Evolutionary conservation across 2,888 invertebrate genomes (phyloP).

Genomic region (Cryptus viduatorius): DNA sequence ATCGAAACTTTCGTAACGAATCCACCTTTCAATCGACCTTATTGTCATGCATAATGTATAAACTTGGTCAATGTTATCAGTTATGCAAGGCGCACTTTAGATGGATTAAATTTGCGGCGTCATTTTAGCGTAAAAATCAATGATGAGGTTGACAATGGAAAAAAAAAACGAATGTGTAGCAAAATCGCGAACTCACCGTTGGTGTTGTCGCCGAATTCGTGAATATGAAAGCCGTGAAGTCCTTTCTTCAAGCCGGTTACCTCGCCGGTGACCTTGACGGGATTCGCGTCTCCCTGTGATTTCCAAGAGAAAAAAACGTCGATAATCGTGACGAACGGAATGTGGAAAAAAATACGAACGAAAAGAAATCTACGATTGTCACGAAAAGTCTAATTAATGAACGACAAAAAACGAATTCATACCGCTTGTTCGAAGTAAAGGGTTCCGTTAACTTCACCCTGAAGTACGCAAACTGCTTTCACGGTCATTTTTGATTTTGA

Average conservation of each 20-base stretch:
- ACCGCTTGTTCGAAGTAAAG: conserved; percentile 93
- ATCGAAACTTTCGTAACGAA: neutral
- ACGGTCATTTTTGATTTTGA: conserved; percentile 83
- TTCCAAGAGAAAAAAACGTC: neutral
- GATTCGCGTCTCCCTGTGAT: conserved; percentile 87
- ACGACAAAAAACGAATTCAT: conserved; percentile 73
- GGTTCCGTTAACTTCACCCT: conserved; percentile 94
- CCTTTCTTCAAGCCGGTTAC: conserved; percentile 92
- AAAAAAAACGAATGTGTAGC: neutral
- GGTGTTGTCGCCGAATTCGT: conserved; percentile 98
- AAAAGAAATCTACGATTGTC: neutral
- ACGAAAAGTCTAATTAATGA: conserved; percentile 13
- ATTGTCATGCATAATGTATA: conserved; percentile 1
- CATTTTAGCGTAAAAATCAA: conserved; percentile 14
- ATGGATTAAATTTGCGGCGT: conserved; percentile 44
- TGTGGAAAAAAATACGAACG: neutral
- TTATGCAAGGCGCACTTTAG: conserved; percentile 62
- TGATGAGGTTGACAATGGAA: neutral
- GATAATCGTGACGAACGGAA: neutral
- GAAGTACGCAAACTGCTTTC: conserved; percentile 95
- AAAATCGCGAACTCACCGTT: conserved; percentile 87
- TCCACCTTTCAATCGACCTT: neutral
- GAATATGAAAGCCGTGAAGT: conserved; percentile 95
- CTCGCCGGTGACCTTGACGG: conserved; percentile 93
- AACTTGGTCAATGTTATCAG: conserved; percentile 34